These are phyloP conservation scores for Smutsia gigantea DNA, from an alignment of 2,797 vertebrate species.

Conservation along the genomic window DNA sequence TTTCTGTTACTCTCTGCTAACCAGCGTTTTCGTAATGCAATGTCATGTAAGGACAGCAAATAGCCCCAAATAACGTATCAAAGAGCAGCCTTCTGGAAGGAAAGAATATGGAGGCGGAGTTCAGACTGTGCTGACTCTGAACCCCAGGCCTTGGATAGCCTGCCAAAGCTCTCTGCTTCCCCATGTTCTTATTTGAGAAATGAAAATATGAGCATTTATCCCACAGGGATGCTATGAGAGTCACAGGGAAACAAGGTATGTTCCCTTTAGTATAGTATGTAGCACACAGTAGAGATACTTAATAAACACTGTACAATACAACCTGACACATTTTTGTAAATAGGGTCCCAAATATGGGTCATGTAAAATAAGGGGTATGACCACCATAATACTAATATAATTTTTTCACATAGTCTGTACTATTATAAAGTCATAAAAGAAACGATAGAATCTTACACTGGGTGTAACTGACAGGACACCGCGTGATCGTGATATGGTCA, in stretches of 20 bases:
- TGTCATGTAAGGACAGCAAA: background rate
- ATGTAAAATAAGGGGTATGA: background rate
- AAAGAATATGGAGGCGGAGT: background rate
- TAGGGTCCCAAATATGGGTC: background rate
- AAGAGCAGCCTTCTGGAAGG: background rate
- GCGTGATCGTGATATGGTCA: background rate
- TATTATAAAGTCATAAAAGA: background rate
- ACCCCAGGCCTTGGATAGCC: background rate
- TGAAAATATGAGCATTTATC: background rate
- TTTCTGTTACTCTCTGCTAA: background rate
- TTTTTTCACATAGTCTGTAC: background rate
- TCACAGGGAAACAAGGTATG: background rate
- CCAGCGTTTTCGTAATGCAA: background rate
- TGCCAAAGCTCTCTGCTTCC: background rate
- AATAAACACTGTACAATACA: background rate
- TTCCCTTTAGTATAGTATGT: background rate
- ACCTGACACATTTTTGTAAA: background rate
- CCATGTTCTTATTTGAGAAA: background rate
- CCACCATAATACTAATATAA: background rate
- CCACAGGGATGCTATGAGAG: background rate
- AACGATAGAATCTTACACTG: background rate
- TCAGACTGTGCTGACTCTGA: background rate
- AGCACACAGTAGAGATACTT: background rate
- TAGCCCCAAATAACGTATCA: background rate
- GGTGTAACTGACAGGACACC: background rate